Evolutionary conservation across 2,888 invertebrate genomes (phyloP), one percentile per base, ranked within the genome.

Genomic region (Torymus aiolomorphi): DNA sequence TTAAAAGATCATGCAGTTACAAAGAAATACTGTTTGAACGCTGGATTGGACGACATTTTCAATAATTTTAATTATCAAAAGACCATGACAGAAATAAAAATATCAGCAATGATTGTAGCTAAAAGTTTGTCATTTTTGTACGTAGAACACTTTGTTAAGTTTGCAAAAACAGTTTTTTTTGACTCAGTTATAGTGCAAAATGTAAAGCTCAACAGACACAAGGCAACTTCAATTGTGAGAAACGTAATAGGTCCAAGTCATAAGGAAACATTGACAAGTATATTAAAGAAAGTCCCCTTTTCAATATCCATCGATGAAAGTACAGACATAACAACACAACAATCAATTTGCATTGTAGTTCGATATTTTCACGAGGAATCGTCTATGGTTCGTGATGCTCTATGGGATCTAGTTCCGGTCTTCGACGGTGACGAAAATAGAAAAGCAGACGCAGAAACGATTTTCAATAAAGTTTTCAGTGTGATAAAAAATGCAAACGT

Each of bases 281-380:
- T 83, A 70, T 83, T 85, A 77, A 83, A 83, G 80, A 67, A 42
- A 59, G 18, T 66, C 51, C 82, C 83, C 83, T 88, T 86, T 82
- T 83, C 85, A 54, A 82, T 87, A 18, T 56, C 86, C 12, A 83
- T 83, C 0, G 85, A 86, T 74, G 86, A 86, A 80, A 84, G 84
- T n/a, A n/a, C n/a, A n/a, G n/a, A n/a, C n/a, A n/a, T n/a, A n/a
- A n/a, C n/a, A n/a, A n/a, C n/a, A n/a, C 24, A 80, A 3, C 81
- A 86, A 77, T 78, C 75, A 1, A 54, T 83, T 1, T 86, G 85
- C 59, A 80, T 86, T 11, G 67, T 85, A 1, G 84, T 86, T 3
- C 61, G 85, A 12, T 87, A 78, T 80, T 85, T 81, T 63, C 80
- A 82, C 63, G 8, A 57, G 31, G 62, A 75, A 10, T 8, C 16